Conservation (phyloP, 2,888 invertebrate species). For the Acanthosepion esculentum region DNA sequence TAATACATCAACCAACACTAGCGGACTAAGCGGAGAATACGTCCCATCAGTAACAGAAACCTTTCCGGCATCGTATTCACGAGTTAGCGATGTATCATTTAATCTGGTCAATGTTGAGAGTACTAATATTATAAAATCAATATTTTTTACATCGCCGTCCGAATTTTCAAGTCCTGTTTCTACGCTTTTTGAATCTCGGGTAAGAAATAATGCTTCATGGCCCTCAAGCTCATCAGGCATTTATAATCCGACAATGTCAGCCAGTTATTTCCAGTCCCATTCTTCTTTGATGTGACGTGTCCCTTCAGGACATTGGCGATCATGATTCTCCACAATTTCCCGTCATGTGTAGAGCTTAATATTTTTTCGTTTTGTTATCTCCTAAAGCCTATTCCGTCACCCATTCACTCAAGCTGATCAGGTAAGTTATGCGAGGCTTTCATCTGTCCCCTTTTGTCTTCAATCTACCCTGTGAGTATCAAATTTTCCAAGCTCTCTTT, state of each 20-base stretch:
- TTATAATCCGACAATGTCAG: not conserved
- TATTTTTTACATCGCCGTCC: not conserved
- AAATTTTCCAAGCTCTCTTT: too few relatives aligned
- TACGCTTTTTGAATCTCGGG: not conserved
- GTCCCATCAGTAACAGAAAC: not conserved
- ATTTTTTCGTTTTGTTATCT: too few relatives aligned
- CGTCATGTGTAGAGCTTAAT: too few relatives aligned
- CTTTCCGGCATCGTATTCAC: not conserved
- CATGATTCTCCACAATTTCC: too few relatives aligned
- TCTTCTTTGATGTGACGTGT: too few relatives aligned
- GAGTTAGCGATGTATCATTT: not conserved
- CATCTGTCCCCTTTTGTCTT: too few relatives aligned
- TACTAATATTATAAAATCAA: not conserved
- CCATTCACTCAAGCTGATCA: too few relatives aligned
- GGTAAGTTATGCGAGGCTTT: too few relatives aligned
- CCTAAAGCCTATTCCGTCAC: too few relatives aligned
- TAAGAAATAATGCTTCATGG: not conserved
- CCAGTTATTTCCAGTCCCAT: too few relatives aligned
- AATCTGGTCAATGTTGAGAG: not conserved
- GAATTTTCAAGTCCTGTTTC: not conserved
- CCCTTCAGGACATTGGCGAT: too few relatives aligned
- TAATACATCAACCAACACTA: not conserved
- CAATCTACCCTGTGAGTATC: too few relatives aligned
- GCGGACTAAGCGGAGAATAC: not conserved
- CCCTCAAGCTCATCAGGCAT: not conserved